Conservation (phyloP, 2,113 vertebrate genomes). For the Apistogramma diplotaenia region DNA sequence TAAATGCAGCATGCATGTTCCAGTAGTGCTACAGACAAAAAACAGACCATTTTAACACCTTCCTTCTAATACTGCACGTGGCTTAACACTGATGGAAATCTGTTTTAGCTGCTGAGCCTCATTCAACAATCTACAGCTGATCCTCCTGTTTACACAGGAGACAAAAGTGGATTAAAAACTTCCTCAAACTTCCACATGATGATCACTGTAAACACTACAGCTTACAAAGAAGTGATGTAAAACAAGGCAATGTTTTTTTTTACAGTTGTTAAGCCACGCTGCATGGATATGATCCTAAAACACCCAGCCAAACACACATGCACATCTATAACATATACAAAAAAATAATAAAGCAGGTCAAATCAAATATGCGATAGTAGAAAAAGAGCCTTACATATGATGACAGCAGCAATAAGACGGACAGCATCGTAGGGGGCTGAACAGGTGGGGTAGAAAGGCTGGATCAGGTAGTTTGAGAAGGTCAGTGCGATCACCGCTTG, state of each 20-base stretch:
- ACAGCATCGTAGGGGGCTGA: constrained; percentile 69
- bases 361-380: not conserved
- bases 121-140: not conserved
- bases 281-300: not conserved
- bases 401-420: constrained; percentile 78
- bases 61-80: not conserved
- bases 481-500: constrained; percentile 83
- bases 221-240: not conserved
- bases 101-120: not conserved
- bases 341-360: not conserved
- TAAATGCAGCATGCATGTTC: not conserved
- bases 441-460: constrained; percentile 80
- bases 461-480: constrained; percentile 80
- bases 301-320: not conserved
- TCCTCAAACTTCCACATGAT: not conserved
- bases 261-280: not conserved
- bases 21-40: not conserved
- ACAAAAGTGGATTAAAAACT: not conserved
- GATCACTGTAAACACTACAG: not conserved
- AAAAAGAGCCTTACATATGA: constrained; percentile 73
- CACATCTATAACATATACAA: not conserved
- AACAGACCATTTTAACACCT: not conserved
- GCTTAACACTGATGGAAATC: not conserved
- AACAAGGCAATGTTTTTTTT: too few species aligned
- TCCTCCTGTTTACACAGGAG: not conserved